Percentiles rank a stretch among this genome's conserved stretches.
phyloP scores from a whole-genome alignment of 2,797 vertebrate genomes.

The Galagoides demidoff region DNA sequence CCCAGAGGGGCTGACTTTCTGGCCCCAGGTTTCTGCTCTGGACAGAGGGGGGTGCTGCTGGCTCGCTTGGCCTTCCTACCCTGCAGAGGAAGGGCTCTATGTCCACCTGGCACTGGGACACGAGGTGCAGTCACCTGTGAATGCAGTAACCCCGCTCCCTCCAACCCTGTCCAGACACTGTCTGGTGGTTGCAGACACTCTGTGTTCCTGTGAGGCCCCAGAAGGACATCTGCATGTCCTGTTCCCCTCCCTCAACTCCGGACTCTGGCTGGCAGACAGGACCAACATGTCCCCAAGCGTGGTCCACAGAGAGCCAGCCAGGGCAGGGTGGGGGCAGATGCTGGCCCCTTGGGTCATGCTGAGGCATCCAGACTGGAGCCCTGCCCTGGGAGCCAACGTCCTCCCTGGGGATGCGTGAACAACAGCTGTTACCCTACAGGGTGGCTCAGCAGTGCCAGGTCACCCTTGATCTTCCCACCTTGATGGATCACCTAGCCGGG shows the following conservation, averaged over 20 bases:
- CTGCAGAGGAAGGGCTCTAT: not conserved
- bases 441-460: too few relatives aligned
- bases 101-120: not conserved
- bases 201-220: not conserved
- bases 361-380: too few relatives aligned
- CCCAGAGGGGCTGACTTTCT: not conserved
- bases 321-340: not conserved
- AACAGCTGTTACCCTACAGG: too few relatives aligned
- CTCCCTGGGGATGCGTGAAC: too few relatives aligned
- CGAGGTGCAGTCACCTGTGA: too few relatives aligned
- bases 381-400: too few relatives aligned
- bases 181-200: rapidly evolving
- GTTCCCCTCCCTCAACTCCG: not conserved
- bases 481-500: too few relatives aligned
- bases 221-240: rapidly evolving
- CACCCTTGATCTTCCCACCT: too few relatives aligned
- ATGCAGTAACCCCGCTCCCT: not conserved
- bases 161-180: not conserved
- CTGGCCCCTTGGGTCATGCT: too few relatives aligned
- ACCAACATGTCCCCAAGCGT: not conserved
- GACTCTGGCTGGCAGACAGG: not conserved
- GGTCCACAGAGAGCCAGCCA: not conserved
- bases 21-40: not conserved
- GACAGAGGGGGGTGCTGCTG: not conserved
- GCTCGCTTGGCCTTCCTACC: not conserved